A percentile compares a stretch with the other conserved stretches of the same genome.
Conservation (phyloP, 1,140 invertebrate genomes). For the Bombus huntii region DNA sequence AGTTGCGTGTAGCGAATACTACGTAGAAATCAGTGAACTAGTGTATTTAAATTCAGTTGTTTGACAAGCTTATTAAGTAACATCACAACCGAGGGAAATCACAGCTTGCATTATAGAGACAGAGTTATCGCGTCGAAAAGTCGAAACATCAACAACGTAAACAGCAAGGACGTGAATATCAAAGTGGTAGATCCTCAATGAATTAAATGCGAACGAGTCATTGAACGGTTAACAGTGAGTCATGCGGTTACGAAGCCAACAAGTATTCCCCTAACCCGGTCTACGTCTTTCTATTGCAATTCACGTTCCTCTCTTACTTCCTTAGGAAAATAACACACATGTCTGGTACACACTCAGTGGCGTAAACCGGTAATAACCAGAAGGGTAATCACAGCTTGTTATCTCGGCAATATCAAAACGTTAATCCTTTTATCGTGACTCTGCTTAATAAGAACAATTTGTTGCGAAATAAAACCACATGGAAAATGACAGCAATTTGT, state of each 20-base stretch:
- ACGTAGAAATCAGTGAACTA: not conserved
- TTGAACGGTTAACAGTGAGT: slow-evolving; percentile 52
- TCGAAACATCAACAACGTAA: not conserved
- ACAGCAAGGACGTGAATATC: not conserved
- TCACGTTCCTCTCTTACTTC: slow-evolving; percentile 21
- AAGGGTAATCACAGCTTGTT: slow-evolving; percentile 6
- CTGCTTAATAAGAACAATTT: not conserved
- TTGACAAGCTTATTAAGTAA: not conserved
- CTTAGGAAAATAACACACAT: slow-evolving; percentile 33
- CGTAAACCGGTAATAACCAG: slow-evolving; percentile 12
- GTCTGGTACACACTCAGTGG: slow-evolving; percentile 5
- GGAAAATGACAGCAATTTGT: not conserved
- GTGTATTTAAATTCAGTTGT: not conserved
- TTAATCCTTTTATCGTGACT: no score
- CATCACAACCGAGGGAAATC: not conserved
- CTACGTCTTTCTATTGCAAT: not conserved
- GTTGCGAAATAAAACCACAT: not conserved
- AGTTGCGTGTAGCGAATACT: no score
- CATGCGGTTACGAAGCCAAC: slow-evolving; percentile 44
- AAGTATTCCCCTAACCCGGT: slow-evolving; percentile 20
- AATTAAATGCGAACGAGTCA: slow-evolving; percentile 57
- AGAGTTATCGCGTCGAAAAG: not conserved
- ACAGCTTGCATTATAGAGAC: not conserved
- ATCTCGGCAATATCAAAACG: not conserved
- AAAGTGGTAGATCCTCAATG: slow-evolving; percentile 25